A percentile compares a stretch with the other conserved stretches of the same genome.
These are phyloP conservation scores for Colletes collaris DNA, from an alignment of 2,888 invertebrate genomes.

Conservation along the genomic window DNA sequence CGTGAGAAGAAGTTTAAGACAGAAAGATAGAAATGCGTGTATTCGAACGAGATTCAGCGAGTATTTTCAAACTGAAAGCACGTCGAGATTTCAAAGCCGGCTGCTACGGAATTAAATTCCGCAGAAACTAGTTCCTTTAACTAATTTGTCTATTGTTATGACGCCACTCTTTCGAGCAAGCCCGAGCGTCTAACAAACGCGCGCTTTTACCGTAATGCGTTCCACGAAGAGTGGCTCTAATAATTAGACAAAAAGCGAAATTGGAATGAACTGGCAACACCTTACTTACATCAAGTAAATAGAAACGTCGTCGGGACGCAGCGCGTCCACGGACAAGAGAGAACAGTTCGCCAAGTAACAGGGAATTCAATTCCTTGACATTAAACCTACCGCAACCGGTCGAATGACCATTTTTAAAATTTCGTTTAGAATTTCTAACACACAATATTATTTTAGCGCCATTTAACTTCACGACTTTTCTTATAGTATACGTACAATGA, in stretches of 20 bases:
- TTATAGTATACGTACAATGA: too few relatives aligned
- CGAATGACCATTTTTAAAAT: too few relatives aligned
- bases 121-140: slow-evolving; percentile 17
- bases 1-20: not conserved
- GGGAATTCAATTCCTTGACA: not conserved
- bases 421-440: too few relatives aligned
- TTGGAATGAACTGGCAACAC: not conserved
- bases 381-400: too few relatives aligned
- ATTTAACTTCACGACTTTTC: too few relatives aligned
- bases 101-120: slow-evolving; percentile 42
- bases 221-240: slow-evolving; percentile 2
- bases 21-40: not conserved
- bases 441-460: too few relatives aligned
- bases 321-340: not conserved
- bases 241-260: slow-evolving; percentile 14
- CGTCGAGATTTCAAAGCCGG: slow-evolving; percentile 20
- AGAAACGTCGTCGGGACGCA: not conserved
- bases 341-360: slow-evolving; percentile 1
- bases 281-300: slow-evolving; percentile 7
- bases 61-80: slow-evolving; percentile 37
- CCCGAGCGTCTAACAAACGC: slow-evolving; percentile 29
- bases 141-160: slow-evolving; percentile 40
- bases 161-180: not conserved
- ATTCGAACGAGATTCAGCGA: slow-evolving; percentile 2
- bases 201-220: slow-evolving; percentile 25